Percentiles rank a stretch among this genome's conserved stretches.
Conservation (phyloP, 2,888 invertebrate genomes). For the Mimumesa dahlbomi region DNA sequence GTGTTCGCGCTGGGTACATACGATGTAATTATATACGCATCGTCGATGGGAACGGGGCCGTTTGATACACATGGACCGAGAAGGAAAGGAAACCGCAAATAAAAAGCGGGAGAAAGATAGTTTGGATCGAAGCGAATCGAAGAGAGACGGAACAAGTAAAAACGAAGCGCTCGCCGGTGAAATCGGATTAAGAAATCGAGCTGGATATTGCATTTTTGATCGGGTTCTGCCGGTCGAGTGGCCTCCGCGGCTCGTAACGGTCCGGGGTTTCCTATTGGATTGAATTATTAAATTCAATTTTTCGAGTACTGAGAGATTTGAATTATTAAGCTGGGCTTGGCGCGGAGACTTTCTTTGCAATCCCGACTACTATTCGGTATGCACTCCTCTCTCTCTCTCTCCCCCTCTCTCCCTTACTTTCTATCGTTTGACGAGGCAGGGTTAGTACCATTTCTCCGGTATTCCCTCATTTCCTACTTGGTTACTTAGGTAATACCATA, state of each 20-base stretch:
- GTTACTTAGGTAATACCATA: constrained; percentile 41
- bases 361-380: constrained; percentile 52
- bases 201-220: constrained; percentile 79
- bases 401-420: constrained; percentile 1
- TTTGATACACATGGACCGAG: background rate
- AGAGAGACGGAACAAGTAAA: constrained; percentile 31
- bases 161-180: constrained; percentile 59
- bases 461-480: constrained; percentile 14
- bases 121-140: background rate
- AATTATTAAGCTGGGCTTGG: constrained; percentile 76
- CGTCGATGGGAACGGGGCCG: background rate
- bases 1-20: background rate
- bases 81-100: background rate
- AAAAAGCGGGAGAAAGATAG: background rate
- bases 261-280: constrained; percentile 76
- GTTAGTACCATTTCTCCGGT: background rate
- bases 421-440: background rate
- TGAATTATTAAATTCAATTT: constrained; percentile 81
- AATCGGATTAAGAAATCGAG: constrained; percentile 79
- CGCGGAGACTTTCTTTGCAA: constrained; percentile 67
- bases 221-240: constrained; percentile 66
- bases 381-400: constrained; percentile 10
- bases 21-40: constrained; percentile 16
- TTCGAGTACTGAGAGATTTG: constrained; percentile 80
- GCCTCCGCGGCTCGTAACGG: constrained; percentile 67